Evolutionary conservation across 2,888 invertebrate genomes (phyloP).

Genomic region (Agrilus biguttatus): DNA sequence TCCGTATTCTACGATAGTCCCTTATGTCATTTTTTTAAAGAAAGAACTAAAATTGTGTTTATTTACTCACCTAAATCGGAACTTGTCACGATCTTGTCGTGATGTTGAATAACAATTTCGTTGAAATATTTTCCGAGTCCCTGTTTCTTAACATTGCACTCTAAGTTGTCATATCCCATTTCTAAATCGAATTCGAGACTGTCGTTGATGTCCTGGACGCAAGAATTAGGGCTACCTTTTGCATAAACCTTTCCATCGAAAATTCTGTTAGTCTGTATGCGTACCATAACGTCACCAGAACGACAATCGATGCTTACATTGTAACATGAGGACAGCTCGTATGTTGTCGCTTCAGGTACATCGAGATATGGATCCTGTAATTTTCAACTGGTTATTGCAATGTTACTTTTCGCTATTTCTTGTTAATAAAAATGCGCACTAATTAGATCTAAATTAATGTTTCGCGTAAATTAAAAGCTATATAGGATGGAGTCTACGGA

Average conservation of each 20-base stretch:
- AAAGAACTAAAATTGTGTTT: too few relatives aligned
- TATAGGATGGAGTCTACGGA: too few relatives aligned
- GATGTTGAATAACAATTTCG: conserved; percentile 89
- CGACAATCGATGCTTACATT: conserved; percentile 89
- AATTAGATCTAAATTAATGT: too few relatives aligned
- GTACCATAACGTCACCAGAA: conserved; percentile 83
- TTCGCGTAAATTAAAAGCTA: too few relatives aligned
- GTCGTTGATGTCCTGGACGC: conserved; percentile 76
- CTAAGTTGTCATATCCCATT: conserved; percentile 84
- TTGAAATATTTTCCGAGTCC: conserved; percentile 63
- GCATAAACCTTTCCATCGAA: conserved; percentile 93
- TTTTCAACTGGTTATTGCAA: too few relatives aligned
- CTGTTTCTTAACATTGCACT: conserved; percentile 84
- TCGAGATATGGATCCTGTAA: conserved; percentile 72
- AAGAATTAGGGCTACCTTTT: conserved; percentile 85
- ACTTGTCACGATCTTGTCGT: conserved; percentile 88
- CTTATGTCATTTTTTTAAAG: too few relatives aligned
- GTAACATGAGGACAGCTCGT: conserved; percentile 86
- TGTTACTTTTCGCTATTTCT: too few relatives aligned
- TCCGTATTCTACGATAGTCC: too few relatives aligned
- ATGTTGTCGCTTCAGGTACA: conserved; percentile 82
- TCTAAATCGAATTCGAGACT: conserved; percentile 81
- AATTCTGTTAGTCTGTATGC: conserved; percentile 79
- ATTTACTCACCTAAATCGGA: conserved; percentile 55
- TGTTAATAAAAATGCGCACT: too few relatives aligned